These are phyloP conservation scores for Macrophya alboannulata DNA, from an alignment of 2,888 invertebrate genomes.

Conservation along the genomic window DNA sequence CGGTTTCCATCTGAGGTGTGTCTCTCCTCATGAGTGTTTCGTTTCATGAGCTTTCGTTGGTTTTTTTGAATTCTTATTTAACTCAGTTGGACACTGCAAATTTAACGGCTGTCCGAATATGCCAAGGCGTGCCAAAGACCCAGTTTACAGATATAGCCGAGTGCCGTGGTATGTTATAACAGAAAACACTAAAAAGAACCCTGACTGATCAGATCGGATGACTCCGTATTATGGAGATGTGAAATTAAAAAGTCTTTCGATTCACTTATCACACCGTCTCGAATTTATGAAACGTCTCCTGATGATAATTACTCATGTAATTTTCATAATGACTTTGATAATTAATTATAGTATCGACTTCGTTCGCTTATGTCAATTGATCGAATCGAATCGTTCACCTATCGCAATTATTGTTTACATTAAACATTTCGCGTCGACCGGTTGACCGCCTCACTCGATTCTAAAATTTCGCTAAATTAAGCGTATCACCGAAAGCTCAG, in stretches of 20 bases:
- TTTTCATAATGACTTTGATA: neutral
- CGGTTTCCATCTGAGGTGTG: neutral
- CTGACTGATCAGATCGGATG: constrained; percentile 47
- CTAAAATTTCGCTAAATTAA: constrained; percentile 50
- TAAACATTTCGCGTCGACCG: neutral
- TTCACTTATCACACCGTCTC: neutral
- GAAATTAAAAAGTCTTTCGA: neutral
- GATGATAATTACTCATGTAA: neutral
- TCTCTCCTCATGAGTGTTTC: neutral
- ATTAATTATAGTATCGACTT: neutral
- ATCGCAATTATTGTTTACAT: constrained; percentile 28
- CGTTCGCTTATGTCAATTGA: neutral
- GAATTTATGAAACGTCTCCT: neutral
- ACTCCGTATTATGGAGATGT: constrained; percentile 1
- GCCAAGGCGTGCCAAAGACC: constrained; percentile 51
- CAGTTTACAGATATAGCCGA: constrained; percentile 49
- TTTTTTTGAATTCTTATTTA: constrained; percentile 22
- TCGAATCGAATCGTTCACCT: neutral
- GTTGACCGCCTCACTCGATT: neutral
- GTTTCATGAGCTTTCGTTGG: constrained; percentile 15
- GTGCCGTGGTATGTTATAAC: constrained; percentile 29
- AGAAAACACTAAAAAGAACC: constrained; percentile 36
- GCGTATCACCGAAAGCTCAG: constrained; percentile 31
- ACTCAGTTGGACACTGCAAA: constrained; percentile 13
- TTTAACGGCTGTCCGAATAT: constrained; percentile 38